Evolutionary conservation across 1,140 invertebrate species (phyloP), one percentile per base, ranked within the genome.

Genomic region (Hormaphis cornu): DNA sequence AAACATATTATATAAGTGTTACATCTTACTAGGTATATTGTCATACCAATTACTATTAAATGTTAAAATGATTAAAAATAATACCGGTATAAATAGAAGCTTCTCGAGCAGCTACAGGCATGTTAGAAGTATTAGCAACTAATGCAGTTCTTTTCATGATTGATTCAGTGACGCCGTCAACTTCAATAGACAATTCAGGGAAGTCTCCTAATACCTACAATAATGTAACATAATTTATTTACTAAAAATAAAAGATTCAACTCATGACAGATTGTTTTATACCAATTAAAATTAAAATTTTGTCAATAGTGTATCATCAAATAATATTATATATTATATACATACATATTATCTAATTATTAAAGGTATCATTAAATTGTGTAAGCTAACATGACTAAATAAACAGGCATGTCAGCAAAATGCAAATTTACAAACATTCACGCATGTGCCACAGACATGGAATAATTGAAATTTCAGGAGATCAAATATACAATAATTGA

Each of bases 71-170:
- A 5, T 33, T 50, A 42, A 42, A 5, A 42, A 37, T n/a, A 56
- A 37, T 72, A 84, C 92, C 93, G 59, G 97, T 99, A 79, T 99
- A 99, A 80, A 99, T 99, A 74, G 96, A 99, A 75, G 97, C 97
- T 83, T 99, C 97, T 83, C 97, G 89, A 81, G 97, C 97, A 81
- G 97, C 97, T 71, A 99, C 97, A 81, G 97, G 97, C 97, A 99
- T 99, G 88, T 99, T 99, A 59, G 97, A 99, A 44, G 97, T 99
- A 81, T 99, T 99, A 74, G 97, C 97, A 24, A 99, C 97, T 24
- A 99, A 81, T 35, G 96, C 91, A 12, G 97, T 99, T 83, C 97
- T 89, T 81, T 98, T 98, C 97, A 99, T 99, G 79, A 99, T 99
- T 70, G 95, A 98, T 80, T 98, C 97, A 9, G 91, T 95, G 4